These are phyloP conservation scores for Physella acuta DNA, from an alignment of 1,140 invertebrate species.

Conservation along the genomic window DNA sequence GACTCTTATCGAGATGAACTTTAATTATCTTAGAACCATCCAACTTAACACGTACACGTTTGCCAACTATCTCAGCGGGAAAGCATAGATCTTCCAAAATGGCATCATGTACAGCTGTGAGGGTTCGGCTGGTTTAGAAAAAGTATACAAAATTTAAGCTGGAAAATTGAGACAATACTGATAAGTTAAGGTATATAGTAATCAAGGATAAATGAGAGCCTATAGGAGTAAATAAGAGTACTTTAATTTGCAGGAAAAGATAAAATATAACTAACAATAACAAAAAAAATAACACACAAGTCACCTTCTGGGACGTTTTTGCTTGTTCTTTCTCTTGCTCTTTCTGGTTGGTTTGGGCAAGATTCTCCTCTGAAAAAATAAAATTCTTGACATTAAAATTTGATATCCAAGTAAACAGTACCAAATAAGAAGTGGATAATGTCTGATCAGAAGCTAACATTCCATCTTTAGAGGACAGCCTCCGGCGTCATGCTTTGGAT, in stretches of 20 bases:
- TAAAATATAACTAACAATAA: not conserved
- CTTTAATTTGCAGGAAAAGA: not conserved
- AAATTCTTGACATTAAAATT: too few relatives aligned
- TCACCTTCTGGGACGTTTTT: constrained; percentile 91
- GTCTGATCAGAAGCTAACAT: not conserved
- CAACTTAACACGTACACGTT: constrained; percentile 91
- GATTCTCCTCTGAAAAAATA: constrained; percentile 82
- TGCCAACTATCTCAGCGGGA: constrained; percentile 99
- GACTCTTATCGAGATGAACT: constrained; percentile 97
- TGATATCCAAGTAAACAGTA: too few relatives aligned
- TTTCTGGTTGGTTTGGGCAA: constrained; percentile 96
- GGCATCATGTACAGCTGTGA: constrained; percentile 96
- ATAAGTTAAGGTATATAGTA: too few relatives aligned
- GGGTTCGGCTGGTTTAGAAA: constrained; percentile 86
- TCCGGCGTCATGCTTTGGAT: not conserved
- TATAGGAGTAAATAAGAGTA: too few relatives aligned
- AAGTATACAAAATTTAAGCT: too few relatives aligned
- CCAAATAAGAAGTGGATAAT: not conserved
- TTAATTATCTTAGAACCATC: constrained; percentile 96
- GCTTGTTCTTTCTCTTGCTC: constrained; percentile 70
- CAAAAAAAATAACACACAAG: constrained; percentile 8
- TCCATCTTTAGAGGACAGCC: not conserved
- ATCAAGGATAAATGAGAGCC: too few relatives aligned
- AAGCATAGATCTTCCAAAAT: constrained; percentile 97
- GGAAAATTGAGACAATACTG: not conserved